Conservation (phyloP, 2,113 vertebrate genomes). For the Chloroceryle aenea region DNA sequence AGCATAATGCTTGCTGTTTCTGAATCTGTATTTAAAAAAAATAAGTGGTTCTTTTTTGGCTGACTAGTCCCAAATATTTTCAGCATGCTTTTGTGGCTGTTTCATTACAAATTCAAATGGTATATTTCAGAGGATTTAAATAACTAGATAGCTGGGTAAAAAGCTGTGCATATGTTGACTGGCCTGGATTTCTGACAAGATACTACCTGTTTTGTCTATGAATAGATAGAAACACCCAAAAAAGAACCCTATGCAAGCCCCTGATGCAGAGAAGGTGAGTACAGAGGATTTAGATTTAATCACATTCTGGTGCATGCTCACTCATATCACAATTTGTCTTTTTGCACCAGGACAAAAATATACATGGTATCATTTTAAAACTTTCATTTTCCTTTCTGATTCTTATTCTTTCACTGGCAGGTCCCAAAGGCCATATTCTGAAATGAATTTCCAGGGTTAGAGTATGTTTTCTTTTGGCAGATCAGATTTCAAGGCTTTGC, state of each 20-base stretch:
- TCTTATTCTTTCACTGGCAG: slow-evolving; percentile 16
- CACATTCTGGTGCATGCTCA: slow-evolving; percentile 1
- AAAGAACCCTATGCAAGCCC: background rate
- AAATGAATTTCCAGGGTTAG: background rate
- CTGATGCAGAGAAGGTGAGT: background rate
- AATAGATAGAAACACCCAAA: background rate
- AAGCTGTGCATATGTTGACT: background rate
- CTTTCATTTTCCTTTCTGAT: slow-evolving; percentile 19
- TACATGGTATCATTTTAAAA: slow-evolving; percentile 17
- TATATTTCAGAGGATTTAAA: background rate
- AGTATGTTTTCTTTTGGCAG: background rate
- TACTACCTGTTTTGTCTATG: background rate
- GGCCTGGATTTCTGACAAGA: background rate
- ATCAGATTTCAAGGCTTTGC: slow-evolving; percentile 30
- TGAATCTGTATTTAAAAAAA: background rate
- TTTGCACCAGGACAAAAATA: slow-evolving; percentile 24
- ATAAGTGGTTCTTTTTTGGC: background rate
- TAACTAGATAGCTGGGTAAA: background rate
- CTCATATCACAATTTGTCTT: slow-evolving; percentile 3
- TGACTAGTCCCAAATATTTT: background rate
- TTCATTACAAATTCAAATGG: background rate
- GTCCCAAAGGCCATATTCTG: background rate
- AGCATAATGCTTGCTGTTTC: background rate
- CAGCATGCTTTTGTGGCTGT: background rate
- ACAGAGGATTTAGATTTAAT: background rate